phyloP scores from a whole-genome alignment of 2,797 vertebrate species.

The Emys orbicularis region DNA sequence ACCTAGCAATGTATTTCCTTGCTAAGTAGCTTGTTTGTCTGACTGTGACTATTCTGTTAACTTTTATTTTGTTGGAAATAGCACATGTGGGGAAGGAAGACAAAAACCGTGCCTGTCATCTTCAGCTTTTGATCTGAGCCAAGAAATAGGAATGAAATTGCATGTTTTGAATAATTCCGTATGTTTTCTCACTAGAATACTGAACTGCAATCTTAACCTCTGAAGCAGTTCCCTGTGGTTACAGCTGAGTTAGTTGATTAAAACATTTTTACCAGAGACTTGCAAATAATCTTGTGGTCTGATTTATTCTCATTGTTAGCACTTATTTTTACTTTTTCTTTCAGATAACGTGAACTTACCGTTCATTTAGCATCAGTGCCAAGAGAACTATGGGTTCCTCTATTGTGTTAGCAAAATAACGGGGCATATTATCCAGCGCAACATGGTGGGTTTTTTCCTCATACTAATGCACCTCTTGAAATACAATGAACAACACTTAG shows the following conservation, averaged over 20 bases:
- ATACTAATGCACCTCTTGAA: rapidly evolving
- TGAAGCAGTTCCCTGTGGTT: not conserved
- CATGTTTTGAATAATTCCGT: slow-evolving; percentile 22
- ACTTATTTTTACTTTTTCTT: slow-evolving; percentile 28
- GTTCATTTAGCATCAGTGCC: slow-evolving; percentile 18
- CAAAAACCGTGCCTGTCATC: not conserved
- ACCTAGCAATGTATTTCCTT: not conserved
- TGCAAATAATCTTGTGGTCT: slow-evolving; percentile 10
- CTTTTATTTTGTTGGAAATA: not conserved
- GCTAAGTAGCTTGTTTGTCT: not conserved
- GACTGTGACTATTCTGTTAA: not conserved
- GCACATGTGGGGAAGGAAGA: not conserved
- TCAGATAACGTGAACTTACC: not conserved
- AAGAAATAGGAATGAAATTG: not conserved
- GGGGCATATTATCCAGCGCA: not conserved
- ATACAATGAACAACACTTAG: not conserved
- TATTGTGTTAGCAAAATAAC: slow-evolving; percentile 25
- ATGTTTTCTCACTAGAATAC: slow-evolving; percentile 16
- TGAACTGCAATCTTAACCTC: slow-evolving; percentile 3
- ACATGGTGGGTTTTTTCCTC: not conserved
- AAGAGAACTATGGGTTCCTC: not conserved
- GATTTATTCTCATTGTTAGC: slow-evolving; percentile 21
- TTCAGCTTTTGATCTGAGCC: not conserved
- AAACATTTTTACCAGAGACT: slow-evolving; percentile 51
- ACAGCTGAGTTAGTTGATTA: slow-evolving; percentile 54